These are phyloP conservation scores for Ambastaia sidthimunki DNA, from an alignment of 2,797 vertebrate genomes.

Conservation along the genomic window DNA sequence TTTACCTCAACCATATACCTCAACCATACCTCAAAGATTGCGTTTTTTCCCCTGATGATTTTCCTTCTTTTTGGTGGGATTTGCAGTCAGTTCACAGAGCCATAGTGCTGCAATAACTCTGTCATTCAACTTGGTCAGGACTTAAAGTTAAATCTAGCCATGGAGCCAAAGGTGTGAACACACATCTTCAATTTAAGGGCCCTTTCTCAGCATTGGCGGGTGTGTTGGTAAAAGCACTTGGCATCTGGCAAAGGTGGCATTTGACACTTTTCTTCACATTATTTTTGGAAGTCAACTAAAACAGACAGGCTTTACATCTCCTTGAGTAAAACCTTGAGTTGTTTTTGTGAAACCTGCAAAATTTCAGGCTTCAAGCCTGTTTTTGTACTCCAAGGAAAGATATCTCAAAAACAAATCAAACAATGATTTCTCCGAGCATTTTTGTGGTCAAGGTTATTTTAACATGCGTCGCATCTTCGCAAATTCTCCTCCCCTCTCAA, in stretches of 20 bases:
- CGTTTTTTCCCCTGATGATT: neutral
- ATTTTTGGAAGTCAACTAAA: constrained; percentile 7
- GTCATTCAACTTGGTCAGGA: constrained; percentile 65
- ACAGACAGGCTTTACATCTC: neutral
- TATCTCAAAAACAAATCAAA: constrained; percentile 4
- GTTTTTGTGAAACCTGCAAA: constrained; percentile 11
- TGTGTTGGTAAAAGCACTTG: constrained; percentile 66
- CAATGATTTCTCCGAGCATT: neutral
- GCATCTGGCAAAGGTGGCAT: constrained; percentile 61
- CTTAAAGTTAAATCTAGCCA: constrained; percentile 65
- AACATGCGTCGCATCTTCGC: constrained; percentile 24
- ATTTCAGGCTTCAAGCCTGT: neutral
- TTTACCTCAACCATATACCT: constrained; percentile 40
- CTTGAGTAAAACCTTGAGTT: constrained; percentile 1
- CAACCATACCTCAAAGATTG: constrained; percentile 40
- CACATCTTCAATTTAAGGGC: constrained; percentile 61
- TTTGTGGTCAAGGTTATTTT: constrained; percentile 38
- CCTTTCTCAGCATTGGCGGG: constrained; percentile 60
- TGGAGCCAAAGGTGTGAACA: constrained; percentile 66
- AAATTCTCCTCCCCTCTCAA: constrained; percentile 46
- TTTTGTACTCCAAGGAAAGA: neutral
- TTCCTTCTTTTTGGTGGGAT: constrained; percentile 41
- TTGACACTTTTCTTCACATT: constrained; percentile 56
- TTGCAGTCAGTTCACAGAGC: constrained; percentile 4
- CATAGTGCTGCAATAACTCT: constrained; percentile 7